Evolutionary conservation across 1,140 invertebrate genomes (phyloP).

Genomic region (Pristionchus pacificus): DNA sequence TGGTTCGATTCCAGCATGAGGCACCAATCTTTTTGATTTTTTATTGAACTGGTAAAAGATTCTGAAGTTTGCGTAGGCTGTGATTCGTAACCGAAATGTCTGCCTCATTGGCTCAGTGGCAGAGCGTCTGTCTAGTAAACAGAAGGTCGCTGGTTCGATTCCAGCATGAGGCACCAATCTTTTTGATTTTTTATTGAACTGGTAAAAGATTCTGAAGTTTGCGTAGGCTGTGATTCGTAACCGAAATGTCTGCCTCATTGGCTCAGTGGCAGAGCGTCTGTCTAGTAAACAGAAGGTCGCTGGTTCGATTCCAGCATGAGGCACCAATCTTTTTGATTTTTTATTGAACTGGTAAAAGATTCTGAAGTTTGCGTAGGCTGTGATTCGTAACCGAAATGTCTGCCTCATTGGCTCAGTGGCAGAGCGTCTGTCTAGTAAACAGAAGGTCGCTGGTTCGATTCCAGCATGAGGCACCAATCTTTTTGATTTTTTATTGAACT

Average conservation of each 20-base stretch:
- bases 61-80: no score
- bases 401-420: slow-evolving; percentile 42
- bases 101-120: slow-evolving; percentile 42
- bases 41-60: no score
- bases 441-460: slow-evolving; percentile 54
- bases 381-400: no score
- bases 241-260: slow-evolving; percentile 39
- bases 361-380: no score
- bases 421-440: slow-evolving; percentile 56
- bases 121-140: slow-evolving; percentile 56
- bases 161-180: slow-evolving; percentile 40
- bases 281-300: slow-evolving; percentile 55
- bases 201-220: no score
- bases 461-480: slow-evolving; percentile 43
- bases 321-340: slow-evolving; percentile 24
- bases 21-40: no score
- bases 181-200: no score
- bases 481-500: no score
- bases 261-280: slow-evolving; percentile 49
- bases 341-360: no score
- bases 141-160: slow-evolving; percentile 54
- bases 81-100: no score
- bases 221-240: no score
- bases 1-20: slow-evolving; percentile 51
- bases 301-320: slow-evolving; percentile 51